Percentiles rank a stretch among this genome's conserved stretches.
phyloP scores from a whole-genome alignment of 2,113 vertebrate genomes.

The Psittacula cyanocephala region DNA sequence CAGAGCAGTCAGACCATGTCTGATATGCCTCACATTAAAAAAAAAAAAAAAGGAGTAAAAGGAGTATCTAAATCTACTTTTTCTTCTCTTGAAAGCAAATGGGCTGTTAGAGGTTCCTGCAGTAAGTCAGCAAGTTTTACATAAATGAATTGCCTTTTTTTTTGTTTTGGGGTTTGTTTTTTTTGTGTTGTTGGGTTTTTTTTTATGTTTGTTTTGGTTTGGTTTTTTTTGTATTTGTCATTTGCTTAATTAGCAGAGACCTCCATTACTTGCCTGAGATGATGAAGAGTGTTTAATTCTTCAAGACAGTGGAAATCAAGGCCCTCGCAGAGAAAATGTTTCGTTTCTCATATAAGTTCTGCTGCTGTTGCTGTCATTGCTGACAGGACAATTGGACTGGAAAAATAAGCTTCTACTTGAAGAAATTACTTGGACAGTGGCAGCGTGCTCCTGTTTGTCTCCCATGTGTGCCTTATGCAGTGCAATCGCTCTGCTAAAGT shows the following conservation, averaged over 20 bases:
- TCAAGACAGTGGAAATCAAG: not conserved
- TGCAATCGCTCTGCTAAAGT: not conserved
- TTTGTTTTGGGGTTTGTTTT: not conserved
- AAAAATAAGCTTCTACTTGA: not conserved
- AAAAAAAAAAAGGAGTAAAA: not conserved
- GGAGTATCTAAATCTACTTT: not conserved
- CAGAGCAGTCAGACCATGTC: not conserved
- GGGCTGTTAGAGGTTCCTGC: not conserved
- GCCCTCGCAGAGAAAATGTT: not conserved
- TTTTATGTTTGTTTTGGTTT: too few species aligned
- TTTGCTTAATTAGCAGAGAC: not conserved
- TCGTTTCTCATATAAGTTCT: not conserved
- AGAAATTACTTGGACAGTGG: accelerated
- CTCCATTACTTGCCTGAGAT: accelerated
- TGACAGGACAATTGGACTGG: not conserved
- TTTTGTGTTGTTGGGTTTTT: not conserved
- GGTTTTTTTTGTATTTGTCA: not conserved
- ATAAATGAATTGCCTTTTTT: not conserved
- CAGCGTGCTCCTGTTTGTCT: not conserved
- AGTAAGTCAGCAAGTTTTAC: not conserved
- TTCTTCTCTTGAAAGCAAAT: not conserved
- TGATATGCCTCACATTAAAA: not conserved
- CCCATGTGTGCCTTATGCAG: not conserved
- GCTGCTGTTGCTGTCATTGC: not conserved
- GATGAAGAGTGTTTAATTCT: not conserved